These are phyloP conservation scores for Pedetes capensis DNA, from an alignment of 2,113 vertebrate genomes.

Conservation along the genomic window DNA sequence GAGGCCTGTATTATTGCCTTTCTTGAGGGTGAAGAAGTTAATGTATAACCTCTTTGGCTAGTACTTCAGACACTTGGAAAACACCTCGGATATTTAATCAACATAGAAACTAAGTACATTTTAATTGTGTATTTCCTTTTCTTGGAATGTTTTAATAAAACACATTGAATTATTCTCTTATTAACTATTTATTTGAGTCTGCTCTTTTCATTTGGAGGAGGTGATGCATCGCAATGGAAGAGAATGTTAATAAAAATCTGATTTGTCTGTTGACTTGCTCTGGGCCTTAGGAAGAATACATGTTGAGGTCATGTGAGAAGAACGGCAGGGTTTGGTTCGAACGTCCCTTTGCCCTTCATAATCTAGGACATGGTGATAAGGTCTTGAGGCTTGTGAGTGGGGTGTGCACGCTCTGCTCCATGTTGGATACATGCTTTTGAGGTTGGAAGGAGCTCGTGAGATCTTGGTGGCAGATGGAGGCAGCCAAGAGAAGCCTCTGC, in stretches of 20 bases:
- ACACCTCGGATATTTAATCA: constrained; percentile 56
- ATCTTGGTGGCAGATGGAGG: neutral
- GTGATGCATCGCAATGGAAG: neutral
- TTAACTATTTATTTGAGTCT: neutral
- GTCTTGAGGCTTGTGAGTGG: neutral
- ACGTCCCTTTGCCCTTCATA: neutral
- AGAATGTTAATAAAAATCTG: neutral
- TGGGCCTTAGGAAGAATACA: neutral
- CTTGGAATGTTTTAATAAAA: constrained; percentile 18
- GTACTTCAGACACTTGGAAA: constrained; percentile 51
- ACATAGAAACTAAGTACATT: constrained; percentile 30
- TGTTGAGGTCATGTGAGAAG: neutral
- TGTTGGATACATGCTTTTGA: neutral
- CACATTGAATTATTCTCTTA: neutral
- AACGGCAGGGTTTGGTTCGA: neutral
- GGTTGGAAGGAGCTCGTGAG: neutral
- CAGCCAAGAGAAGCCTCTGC: neutral
- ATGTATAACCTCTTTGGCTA: constrained; percentile 29
- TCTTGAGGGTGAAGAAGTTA: constrained; percentile 53
- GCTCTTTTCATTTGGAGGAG: constrained; percentile 4
- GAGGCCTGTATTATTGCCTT: constrained; percentile 51
- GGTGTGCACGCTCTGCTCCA: neutral
- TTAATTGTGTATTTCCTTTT: constrained; percentile 4
- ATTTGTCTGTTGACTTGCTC: neutral
- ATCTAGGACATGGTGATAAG: neutral